Conservation (phyloP, 2,797 vertebrate genomes). For the Fringilla coelebs region DNA sequence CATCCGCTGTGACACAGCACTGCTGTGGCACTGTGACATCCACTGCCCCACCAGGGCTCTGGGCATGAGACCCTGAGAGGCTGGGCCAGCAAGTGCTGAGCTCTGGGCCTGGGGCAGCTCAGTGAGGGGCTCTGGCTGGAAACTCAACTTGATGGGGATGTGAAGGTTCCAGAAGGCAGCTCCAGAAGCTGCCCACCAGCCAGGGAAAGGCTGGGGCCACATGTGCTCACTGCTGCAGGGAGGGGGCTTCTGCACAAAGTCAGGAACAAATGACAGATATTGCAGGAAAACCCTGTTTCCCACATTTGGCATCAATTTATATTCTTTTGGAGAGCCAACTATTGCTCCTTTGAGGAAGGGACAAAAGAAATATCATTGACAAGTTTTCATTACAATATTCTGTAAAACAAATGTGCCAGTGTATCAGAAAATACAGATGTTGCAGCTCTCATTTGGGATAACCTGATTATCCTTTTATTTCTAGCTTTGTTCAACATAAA, state of each 20-base stretch:
- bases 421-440: constrained; percentile 76
- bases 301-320: background rate
- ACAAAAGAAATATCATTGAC: constrained; percentile 55
- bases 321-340: constrained; percentile 21
- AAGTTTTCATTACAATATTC: constrained; percentile 72
- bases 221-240: background rate
- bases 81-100: background rate
- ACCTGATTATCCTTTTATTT: constrained; percentile 76
- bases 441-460: constrained; percentile 75
- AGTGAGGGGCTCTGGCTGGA: background rate
- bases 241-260: background rate
- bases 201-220: background rate
- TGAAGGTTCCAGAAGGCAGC: background rate
- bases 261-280: background rate
- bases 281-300: background rate
- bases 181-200: background rate
- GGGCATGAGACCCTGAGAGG: background rate
- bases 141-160: accelerated
- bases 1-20: no score
- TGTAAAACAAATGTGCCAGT: constrained; percentile 67
- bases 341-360: constrained; percentile 43
- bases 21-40: background rate
- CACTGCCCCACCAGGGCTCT: accelerated
- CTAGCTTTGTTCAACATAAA: constrained; percentile 70
- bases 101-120: background rate